Percentiles rank a stretch among this genome's conserved stretches.
These are phyloP conservation scores for Papilio glaucus DNA, from an alignment of 1,140 invertebrate species.

Conservation along the genomic window DNA sequence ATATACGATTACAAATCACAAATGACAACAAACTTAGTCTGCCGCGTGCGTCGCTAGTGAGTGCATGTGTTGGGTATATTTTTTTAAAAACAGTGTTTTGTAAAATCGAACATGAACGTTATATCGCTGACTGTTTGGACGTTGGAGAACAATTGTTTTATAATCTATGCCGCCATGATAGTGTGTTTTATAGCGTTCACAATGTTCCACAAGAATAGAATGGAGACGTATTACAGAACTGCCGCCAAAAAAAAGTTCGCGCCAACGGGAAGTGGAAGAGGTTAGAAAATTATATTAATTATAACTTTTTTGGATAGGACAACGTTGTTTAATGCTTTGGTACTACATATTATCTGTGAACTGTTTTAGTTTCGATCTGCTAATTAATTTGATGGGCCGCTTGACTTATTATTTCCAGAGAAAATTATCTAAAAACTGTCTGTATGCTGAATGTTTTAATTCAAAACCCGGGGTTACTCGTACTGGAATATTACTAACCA, in stretches of 20 bases:
- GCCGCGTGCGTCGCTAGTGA: conserved; percentile 22
- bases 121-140: conserved; percentile 71
- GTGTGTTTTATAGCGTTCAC: conserved; percentile 70
- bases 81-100: conserved; percentile 29
- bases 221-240: conserved; percentile 64
- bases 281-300: conserved; percentile 48
- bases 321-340: conserved; percentile 31
- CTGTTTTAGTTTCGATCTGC: too few species aligned
- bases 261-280: conserved; percentile 53
- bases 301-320: conserved; percentile 39
- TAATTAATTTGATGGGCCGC: too few species aligned
- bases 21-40: conserved; percentile 44
- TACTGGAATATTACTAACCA: too few species aligned
- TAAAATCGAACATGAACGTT: conserved; percentile 62
- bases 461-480: too few species aligned
- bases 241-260: conserved; percentile 54
- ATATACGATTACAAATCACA: conserved; percentile 41
- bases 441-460: too few species aligned
- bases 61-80: conserved; percentile 20
- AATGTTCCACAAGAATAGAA: conserved; percentile 72
- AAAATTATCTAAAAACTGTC: too few species aligned
- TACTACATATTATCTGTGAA: background rate
- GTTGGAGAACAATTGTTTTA: conserved; percentile 74
- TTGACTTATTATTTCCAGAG: too few species aligned
- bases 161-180: conserved; percentile 67